These are phyloP conservation scores for Atherix ibis DNA, from an alignment of 2,888 invertebrate species.

Conservation along the genomic window DNA sequence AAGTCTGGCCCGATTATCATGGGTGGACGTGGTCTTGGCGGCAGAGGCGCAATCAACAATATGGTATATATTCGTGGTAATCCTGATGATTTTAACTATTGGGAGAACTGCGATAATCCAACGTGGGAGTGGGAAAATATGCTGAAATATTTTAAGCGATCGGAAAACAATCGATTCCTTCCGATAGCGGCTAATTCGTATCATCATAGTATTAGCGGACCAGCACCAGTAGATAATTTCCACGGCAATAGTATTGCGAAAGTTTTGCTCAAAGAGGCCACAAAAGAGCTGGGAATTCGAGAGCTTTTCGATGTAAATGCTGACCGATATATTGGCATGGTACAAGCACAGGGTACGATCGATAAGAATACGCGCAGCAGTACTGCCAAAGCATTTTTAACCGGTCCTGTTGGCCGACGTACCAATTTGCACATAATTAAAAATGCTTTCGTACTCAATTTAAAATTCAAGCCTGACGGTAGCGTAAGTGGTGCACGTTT, in stretches of 20 bases:
- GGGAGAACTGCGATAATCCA: conserved; percentile 38
- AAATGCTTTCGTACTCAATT: conserved; percentile 34
- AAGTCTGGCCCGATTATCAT: conserved; percentile 20
- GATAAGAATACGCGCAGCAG: conserved; percentile 36
- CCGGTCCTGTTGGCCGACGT: conserved; percentile 29
- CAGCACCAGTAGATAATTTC: conserved; percentile 36
- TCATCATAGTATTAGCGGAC: conserved; percentile 34
- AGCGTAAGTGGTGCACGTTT: conserved; percentile 51
- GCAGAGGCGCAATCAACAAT: conserved; percentile 32
- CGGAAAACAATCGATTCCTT: conserved; percentile 29
- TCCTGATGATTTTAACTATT: conserved; percentile 40
- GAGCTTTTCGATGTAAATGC: conserved; percentile 44
- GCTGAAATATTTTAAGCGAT: conserved; percentile 61
- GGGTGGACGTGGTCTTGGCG: conserved; percentile 33
- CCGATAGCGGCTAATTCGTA: conserved; percentile 3
- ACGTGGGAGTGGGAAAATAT: conserved; percentile 56
- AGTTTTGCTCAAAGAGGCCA: conserved; percentile 35
- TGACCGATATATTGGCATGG: conserved; percentile 37
- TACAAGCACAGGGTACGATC: conserved; percentile 38
- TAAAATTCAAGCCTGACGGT: conserved; percentile 20
- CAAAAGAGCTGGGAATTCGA: conserved; percentile 35
- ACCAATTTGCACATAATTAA: conserved; percentile 38
- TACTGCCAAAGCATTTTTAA: conserved; percentile 52
- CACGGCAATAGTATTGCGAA: conserved; percentile 28
- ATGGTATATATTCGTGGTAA: conserved; percentile 44